Evolutionary conservation across 1,140 invertebrate species (phyloP).

Genomic region (Ylistrum balloti): DNA sequence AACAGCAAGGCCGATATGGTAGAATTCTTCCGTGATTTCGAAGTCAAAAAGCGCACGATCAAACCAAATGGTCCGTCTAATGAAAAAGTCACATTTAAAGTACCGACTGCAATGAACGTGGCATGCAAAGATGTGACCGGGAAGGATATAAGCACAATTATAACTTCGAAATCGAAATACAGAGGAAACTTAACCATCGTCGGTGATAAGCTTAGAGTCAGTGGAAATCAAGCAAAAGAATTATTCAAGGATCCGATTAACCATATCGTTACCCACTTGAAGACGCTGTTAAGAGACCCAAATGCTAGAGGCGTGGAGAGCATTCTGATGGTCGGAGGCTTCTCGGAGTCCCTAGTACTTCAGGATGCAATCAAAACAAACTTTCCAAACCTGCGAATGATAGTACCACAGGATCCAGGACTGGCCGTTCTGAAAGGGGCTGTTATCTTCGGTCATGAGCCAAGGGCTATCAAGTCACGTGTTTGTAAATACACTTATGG

Average conservation of each 20-base stretch:
- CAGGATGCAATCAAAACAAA: conserved; percentile 44
- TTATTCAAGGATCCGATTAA: conserved; percentile 50
- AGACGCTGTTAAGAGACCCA: conserved; percentile 1
- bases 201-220: conserved; percentile 54
- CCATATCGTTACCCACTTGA: conserved; percentile 47
- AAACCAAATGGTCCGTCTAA: conserved; percentile 22
- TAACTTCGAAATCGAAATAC: background rate
- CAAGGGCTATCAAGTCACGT: conserved; percentile 44
- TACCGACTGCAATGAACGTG: conserved; percentile 47
- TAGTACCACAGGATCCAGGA: conserved; percentile 56
- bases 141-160: background rate
- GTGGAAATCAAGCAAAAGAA: background rate
- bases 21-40: conserved; percentile 58
- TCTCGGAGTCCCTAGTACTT: conserved; percentile 60
- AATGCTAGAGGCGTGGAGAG: background rate
- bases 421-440: conserved; percentile 59
- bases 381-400: conserved; percentile 49
- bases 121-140: conserved; percentile 2
- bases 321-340: conserved; percentile 63
- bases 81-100: conserved; percentile 50
- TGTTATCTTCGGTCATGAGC: conserved; percentile 60
- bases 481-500: conserved; percentile 59
- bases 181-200: background rate
- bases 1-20: conserved; percentile 43
- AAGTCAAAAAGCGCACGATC: conserved; percentile 55